A percentile compares a stretch with the other conserved stretches of the same genome.
Conservation (phyloP, 2,888 invertebrate genomes). For the Nemapogon koenigi region DNA sequence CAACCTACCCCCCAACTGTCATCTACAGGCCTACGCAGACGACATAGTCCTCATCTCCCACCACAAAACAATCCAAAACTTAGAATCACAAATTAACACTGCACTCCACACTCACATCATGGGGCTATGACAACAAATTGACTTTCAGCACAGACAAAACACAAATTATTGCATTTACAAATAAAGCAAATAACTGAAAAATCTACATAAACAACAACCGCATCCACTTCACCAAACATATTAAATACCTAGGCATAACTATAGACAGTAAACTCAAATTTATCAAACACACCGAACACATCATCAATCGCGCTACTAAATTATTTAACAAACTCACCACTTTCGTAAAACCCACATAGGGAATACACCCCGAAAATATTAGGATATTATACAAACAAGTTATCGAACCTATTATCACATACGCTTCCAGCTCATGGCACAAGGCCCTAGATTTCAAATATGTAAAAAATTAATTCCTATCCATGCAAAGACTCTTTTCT, state of each 20-base stretch:
- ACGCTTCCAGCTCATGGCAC: constrained; percentile 2
- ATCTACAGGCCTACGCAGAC: constrained; percentile 2
- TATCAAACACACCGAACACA: constrained; percentile 6
- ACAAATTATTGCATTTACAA: constrained; percentile 2
- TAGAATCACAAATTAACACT: constrained; percentile 6
- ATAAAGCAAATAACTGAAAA: constrained; percentile 1
- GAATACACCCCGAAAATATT: constrained; percentile 15
- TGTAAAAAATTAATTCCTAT: constrained; percentile 1
- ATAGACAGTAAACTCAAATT: constrained; percentile 12
- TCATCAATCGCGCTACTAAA: constrained; percentile 8
- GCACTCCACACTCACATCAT: not conserved
- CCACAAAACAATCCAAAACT: constrained; percentile 1
- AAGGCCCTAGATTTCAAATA: not conserved
- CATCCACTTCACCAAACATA: not conserved
- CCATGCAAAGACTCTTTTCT: constrained; percentile 8
- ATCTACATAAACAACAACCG: not conserved
- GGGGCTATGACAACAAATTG: constrained; percentile 2
- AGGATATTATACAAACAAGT: constrained; percentile 10
- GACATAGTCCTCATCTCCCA: not conserved
- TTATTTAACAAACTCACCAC: constrained; percentile 12
- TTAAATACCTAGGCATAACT: constrained; percentile 13
- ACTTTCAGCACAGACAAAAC: constrained; percentile 1
- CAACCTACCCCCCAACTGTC: not conserved
- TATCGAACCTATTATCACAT: not conserved
- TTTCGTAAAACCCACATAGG: constrained; percentile 15